A percentile compares a stretch with the other conserved stretches of the same genome.
Conservation (phyloP, 1,140 invertebrate genomes). For the Drosophila willistoni region DNA sequence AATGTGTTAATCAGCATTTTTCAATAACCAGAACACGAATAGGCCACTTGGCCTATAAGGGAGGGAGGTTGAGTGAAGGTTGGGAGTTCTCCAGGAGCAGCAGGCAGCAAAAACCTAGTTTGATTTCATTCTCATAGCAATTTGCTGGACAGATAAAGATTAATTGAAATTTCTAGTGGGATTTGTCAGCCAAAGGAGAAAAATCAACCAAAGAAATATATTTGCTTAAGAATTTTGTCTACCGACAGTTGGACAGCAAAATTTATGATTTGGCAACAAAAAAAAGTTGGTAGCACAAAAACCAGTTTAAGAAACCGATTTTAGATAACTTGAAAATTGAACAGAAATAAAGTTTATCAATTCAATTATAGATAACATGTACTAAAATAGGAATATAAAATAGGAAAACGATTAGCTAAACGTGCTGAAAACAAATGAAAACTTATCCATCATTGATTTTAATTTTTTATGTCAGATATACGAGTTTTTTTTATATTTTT, state of each 20-base stretch:
- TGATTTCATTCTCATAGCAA: conserved; percentile 16
- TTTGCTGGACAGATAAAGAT: conserved; percentile 48
- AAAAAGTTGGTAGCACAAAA: conserved; percentile 25
- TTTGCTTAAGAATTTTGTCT: conserved; percentile 46
- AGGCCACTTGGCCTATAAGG: conserved; percentile 6
- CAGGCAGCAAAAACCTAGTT: conserved; percentile 16
- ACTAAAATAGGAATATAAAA: conserved; percentile 46
- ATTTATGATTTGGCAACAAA: conserved; percentile 9
- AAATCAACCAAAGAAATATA: conserved; percentile 5
- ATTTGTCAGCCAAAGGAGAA: conserved; percentile 46
- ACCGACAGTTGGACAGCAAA: conserved; percentile 23
- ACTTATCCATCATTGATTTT: conserved; percentile 51
- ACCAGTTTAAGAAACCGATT: conserved; percentile 1
- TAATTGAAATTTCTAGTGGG: conserved; percentile 54
- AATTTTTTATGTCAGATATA: background rate
- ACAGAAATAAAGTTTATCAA: conserved; percentile 1
- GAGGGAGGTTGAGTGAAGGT: too few species aligned
- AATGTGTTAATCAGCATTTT: conserved; percentile 81
- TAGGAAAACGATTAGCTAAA: conserved; percentile 33
- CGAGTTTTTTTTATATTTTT: background rate
- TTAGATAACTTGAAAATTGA: background rate
- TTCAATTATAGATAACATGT: conserved; percentile 7
- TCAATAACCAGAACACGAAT: conserved; percentile 67
- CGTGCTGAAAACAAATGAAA: conserved; percentile 30
- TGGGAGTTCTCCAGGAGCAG: background rate